Evolutionary conservation across 2,797 vertebrate species (phyloP).

Genomic region (Anabas testudineus): DNA sequence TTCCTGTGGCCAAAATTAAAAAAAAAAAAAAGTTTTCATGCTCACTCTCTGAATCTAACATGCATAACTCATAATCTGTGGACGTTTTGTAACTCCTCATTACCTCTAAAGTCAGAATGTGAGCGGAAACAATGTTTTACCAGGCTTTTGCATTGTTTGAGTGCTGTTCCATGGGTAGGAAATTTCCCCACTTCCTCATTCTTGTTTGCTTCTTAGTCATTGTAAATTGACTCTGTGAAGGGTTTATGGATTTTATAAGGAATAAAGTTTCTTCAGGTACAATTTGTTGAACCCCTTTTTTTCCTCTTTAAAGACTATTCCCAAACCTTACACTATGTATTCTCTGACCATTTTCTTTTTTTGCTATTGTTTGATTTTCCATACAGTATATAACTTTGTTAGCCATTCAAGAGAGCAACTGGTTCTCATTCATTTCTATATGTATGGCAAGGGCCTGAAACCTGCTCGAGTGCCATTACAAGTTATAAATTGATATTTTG

Average conservation of each 20-base stretch:
- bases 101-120: slow-evolving; percentile 26
- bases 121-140: slow-evolving; percentile 33
- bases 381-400: no score
- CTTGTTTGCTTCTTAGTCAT: slow-evolving; percentile 59
- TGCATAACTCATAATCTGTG: slow-evolving; percentile 9
- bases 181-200: slow-evolving; percentile 52
- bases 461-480: no score
- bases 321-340: not conserved
- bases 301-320: not conserved
- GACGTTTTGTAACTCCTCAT: slow-evolving; percentile 8
- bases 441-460: not conserved
- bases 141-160: slow-evolving; percentile 44
- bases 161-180: slow-evolving; percentile 41
- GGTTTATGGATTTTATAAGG: slow-evolving; percentile 81
- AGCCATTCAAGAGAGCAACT: not conserved
- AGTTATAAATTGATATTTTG: no score
- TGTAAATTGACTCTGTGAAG: slow-evolving; percentile 74
- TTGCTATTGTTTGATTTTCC: not conserved
- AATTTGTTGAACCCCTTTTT: not conserved
- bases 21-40: slow-evolving; percentile 17
- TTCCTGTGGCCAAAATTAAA: slow-evolving; percentile 45
- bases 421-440: not conserved
- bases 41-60: slow-evolving; percentile 44
- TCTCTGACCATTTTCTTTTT: not conserved
- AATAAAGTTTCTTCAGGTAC: slow-evolving; percentile 84